phyloP scores from a whole-genome alignment of 2,797 vertebrate species.

The Notolepis coatsorum region DNA sequence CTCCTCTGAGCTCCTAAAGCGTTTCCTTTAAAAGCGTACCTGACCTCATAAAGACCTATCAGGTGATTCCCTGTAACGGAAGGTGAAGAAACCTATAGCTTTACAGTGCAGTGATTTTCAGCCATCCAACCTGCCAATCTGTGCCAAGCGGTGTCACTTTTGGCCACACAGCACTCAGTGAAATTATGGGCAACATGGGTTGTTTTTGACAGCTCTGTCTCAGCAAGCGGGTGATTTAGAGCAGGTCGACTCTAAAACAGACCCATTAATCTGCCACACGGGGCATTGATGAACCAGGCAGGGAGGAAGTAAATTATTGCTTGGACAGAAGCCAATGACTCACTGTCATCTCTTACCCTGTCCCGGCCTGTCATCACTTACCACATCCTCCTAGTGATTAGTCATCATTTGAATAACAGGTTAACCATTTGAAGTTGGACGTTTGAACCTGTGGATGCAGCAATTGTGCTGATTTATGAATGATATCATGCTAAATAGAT shows the following conservation, averaged over 20 bases:
- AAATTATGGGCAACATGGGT: conserved; percentile 29
- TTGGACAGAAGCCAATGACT: conserved; percentile 19
- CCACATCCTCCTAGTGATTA: conserved; percentile 9
- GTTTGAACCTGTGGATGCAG: neutral
- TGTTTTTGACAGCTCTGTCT: conserved; percentile 37
- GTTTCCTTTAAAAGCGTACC: no score
- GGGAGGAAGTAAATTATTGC: conserved; percentile 25
- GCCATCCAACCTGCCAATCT: neutral
- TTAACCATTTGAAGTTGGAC: conserved; percentile 24
- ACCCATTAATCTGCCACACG: conserved; percentile 46
- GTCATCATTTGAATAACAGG: conserved; percentile 21
- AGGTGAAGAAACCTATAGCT: conserved; percentile 15
- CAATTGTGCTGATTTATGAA: conserved; percentile 2
- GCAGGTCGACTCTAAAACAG: conserved; percentile 12
- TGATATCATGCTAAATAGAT: conserved; percentile 15
- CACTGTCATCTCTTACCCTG: conserved; percentile 23
- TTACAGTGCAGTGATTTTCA: conserved; percentile 20
- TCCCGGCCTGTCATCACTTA: conserved; percentile 37
- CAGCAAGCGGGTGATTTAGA: conserved; percentile 31
- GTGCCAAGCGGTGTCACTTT: conserved; percentile 1
- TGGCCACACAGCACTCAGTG: neutral
- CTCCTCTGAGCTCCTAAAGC: no score
- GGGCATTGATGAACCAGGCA: conserved; percentile 39
- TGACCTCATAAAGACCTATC: neutral
- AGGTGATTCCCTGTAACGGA: conserved; percentile 20